Base-by-base conservation (phyloP, 2,888 invertebrate species). In the Macaria liturata region DNA sequence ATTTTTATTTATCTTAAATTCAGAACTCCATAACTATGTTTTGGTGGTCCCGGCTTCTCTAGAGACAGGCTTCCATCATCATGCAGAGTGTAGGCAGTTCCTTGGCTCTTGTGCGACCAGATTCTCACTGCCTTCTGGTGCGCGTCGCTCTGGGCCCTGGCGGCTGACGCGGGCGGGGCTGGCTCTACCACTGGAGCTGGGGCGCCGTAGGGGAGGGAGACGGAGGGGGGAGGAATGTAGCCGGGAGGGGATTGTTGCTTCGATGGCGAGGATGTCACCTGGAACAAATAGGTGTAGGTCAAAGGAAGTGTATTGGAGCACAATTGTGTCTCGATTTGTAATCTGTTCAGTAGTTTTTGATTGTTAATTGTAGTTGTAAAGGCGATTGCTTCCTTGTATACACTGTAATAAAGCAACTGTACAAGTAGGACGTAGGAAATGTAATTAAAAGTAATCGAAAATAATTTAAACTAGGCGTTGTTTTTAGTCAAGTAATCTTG, bases 91-190 rank as follows among this genome's bases (percentile, higher is more conserved):
- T 91, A 92, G 0, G 92, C 91, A 0, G 84, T 82, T 6, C 91
- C 92, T 46, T 77, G 81, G 0, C 92, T 92, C 40, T 68, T 81
- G 57, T 91, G 88, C 1, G 89, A 85, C 88, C 91, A 91, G 45
- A 92, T 90, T 64, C 81, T 85, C 4, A 71, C 76, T 3, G 90
- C 91, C 63, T 90, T 91, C 1, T 90, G 78, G 61, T 91, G 88
- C 0, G 91, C 89, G 53, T 91, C 91, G 51, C 89, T 88, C 56
- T 89, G 87, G 4, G 82, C 80, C 6, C 68, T 74, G 0, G 82
- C 88, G 2, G 72, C 77, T 20, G 83, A 80, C 1, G 62, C 53
- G 0, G 84, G 76, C 0, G 88, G 88, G 0, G 88, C 88, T 0
- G 77, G 71, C 50, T 89, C 86, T n/a, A 83, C 59, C 1, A 71